Percentiles rank a stretch among this genome's conserved stretches.
These are phyloP conservation scores for Molossus alvarezi DNA, from an alignment of 2,797 vertebrate species.

Conservation along the genomic window DNA sequence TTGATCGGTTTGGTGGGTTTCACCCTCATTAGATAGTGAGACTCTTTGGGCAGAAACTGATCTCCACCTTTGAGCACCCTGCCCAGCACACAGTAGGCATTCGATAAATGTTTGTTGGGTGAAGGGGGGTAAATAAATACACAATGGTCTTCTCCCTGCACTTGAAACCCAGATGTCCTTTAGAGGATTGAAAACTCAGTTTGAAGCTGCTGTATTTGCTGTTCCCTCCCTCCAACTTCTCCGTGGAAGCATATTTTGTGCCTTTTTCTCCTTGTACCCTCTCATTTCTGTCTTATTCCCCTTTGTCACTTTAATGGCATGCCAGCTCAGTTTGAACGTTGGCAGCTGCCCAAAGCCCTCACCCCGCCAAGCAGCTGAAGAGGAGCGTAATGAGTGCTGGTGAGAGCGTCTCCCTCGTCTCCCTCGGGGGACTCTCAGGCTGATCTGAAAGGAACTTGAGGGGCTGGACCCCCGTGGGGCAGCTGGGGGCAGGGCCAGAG, in stretches of 20 bases:
- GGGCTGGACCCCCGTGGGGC: neutral
- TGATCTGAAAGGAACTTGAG: neutral
- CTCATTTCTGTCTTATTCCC: slow-evolving; percentile 35
- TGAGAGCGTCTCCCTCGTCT: neutral
- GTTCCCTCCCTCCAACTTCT: neutral
- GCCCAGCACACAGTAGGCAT: neutral
- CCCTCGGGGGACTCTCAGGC: no score
- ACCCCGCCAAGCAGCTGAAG: neutral
- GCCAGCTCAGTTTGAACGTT: neutral
- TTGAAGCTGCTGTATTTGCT: neutral
- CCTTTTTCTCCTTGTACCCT: neutral
- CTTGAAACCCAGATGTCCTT: neutral
- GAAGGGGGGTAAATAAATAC: neutral
- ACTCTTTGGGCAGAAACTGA: neutral
- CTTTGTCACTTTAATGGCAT: slow-evolving; percentile 39
- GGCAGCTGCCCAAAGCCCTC: neutral
- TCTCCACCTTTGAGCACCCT: neutral
- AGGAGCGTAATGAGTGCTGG: neutral
- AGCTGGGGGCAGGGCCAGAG: neutral
- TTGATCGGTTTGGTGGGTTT: neutral
- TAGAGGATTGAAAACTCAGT: neutral
- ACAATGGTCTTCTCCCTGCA: neutral
- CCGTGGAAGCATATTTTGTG: neutral
- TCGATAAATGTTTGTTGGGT: slow-evolving; percentile 67
- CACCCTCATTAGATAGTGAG: neutral